Evolutionary conservation across 2,113 vertebrate species (phyloP).

Genomic region (Trogon surrucura): DNA sequence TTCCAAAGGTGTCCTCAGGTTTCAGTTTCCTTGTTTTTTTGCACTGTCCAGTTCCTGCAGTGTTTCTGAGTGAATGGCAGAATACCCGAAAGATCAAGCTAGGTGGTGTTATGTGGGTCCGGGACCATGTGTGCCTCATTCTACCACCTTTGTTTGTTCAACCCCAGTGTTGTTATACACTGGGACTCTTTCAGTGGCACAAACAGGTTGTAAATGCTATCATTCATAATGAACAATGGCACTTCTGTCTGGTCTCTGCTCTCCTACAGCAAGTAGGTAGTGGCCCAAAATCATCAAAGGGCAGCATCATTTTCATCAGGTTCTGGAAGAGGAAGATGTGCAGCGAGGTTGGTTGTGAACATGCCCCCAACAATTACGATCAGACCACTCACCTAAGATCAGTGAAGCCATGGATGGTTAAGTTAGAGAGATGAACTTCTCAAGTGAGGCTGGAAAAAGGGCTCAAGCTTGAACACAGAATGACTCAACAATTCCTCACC

Average conservation of each 20-base stretch:
- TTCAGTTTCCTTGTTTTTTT: not conserved
- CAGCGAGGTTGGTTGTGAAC: not conserved
- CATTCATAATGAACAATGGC: not conserved
- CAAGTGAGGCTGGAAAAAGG: not conserved
- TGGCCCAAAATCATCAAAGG: not conserved
- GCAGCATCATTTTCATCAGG: not conserved
- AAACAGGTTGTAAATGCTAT: not conserved
- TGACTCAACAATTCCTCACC: not conserved
- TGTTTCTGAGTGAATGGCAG: not conserved
- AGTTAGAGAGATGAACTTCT: not conserved
- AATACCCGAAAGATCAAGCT: fast-evolving
- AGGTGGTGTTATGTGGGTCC: fast-evolving
- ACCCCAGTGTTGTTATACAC: fast-evolving
- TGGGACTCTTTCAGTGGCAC: fast-evolving
- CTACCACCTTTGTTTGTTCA: not conserved
- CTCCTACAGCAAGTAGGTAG: not conserved
- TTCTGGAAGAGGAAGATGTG: not conserved
- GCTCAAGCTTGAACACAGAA: not conserved
- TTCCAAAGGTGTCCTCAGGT: not conserved
- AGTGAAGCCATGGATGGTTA: not conserved
- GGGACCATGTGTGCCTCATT: fast-evolving
- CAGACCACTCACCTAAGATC: not conserved
- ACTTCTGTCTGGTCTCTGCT: not conserved
- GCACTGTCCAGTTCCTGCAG: not conserved
- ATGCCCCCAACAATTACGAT: not conserved